phyloP scores from a whole-genome alignment of 2,113 vertebrate species.

The Gracilinanus agilis region DNA sequence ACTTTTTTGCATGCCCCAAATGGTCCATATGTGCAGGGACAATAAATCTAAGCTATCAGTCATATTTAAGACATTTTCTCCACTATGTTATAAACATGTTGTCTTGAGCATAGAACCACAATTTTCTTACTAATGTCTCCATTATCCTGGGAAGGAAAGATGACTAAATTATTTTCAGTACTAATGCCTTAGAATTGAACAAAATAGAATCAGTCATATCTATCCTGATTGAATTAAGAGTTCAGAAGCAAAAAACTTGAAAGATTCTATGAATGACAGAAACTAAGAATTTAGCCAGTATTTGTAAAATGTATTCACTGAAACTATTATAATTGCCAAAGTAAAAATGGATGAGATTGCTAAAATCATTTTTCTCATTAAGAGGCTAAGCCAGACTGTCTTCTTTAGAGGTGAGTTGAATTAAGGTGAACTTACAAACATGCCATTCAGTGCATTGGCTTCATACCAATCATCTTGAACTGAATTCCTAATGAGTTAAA shows the following conservation, averaged over 20 bases:
- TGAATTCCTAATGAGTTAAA: background rate
- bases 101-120: constrained; percentile 19
- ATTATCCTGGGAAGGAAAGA: constrained; percentile 24
- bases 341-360: constrained; percentile 28
- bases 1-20: background rate
- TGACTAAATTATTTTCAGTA: background rate
- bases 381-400: background rate
- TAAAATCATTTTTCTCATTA: background rate
- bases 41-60: background rate
- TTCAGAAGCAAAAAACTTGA: constrained; percentile 42
- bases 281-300: constrained; percentile 54
- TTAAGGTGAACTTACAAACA: constrained; percentile 20
- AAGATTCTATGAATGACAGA: constrained; percentile 60
- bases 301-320: constrained; percentile 57
- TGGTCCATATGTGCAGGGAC: background rate
- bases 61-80: constrained; percentile 26
- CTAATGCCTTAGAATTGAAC: constrained; percentile 24
- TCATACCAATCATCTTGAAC: background rate
- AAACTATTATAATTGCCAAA: constrained; percentile 55
- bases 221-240: constrained; percentile 49
- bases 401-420: background rate
- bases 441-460: constrained; percentile 6
- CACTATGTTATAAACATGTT: background rate
- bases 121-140: constrained; percentile 12
- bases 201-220: constrained; percentile 56